These are phyloP conservation scores for Drosophila differens DNA, from an alignment of 2,888 invertebrate genomes.

Conservation along the genomic window DNA sequence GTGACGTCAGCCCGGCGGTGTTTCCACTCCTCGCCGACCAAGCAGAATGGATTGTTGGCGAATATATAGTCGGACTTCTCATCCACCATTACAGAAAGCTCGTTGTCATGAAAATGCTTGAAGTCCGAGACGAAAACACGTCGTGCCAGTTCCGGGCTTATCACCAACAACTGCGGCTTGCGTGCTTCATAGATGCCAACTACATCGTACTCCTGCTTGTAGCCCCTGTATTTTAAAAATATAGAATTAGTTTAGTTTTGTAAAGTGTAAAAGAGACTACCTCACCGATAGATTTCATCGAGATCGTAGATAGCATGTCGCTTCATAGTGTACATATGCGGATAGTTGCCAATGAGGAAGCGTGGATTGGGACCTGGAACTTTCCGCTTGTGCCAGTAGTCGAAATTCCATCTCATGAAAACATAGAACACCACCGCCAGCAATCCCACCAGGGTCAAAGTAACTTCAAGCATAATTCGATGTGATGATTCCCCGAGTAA, in stretches of 20 bases:
- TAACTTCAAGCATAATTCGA: conserved; percentile 49
- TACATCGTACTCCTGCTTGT: conserved; percentile 74
- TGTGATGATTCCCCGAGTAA: not conserved
- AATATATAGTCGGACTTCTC: conserved; percentile 85
- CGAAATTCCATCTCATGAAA: conserved; percentile 79
- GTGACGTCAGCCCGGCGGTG: conserved; percentile 85
- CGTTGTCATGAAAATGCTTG: conserved; percentile 83
- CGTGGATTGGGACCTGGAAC: conserved; percentile 83
- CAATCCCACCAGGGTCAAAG: conserved; percentile 43
- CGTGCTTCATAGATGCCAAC: conserved; percentile 84
- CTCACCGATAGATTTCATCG: conserved; percentile 84
- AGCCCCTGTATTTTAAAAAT: conserved; percentile 22
- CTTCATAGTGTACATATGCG: conserved; percentile 68
- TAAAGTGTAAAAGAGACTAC: conserved; percentile 56
- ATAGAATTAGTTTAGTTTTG: too few relatives aligned
- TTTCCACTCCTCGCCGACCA: conserved; percentile 86
- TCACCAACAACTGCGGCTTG: conserved; percentile 82
- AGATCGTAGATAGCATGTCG: conserved; percentile 81
- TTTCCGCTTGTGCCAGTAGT: conserved; percentile 84
- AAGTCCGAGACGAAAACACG: conserved; percentile 85
- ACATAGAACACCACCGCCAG: conserved; percentile 56
- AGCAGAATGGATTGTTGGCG: conserved; percentile 85
- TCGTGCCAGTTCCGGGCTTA: conserved; percentile 82
- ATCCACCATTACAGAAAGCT: conserved; percentile 65
- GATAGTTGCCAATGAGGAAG: conserved; percentile 83